Evolutionary conservation across 2,797 vertebrate genomes (phyloP), one percentile per base, ranked within the genome.

Genomic region (Kryptolebias ocellatus): DNA sequence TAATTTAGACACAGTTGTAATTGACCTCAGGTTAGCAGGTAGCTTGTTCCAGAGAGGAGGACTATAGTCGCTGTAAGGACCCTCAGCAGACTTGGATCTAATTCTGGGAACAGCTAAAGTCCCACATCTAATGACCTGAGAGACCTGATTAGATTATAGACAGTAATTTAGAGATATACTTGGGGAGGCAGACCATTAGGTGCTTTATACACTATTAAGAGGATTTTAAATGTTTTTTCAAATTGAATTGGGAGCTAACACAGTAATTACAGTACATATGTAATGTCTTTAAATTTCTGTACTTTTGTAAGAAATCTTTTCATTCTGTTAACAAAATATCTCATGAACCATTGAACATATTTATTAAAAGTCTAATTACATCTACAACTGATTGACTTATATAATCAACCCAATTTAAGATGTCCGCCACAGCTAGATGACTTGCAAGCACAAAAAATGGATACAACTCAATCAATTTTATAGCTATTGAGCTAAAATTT

Each of bases 41-140:
- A 61, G 29, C 29, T 20, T 37, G 29, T 49, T 51, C 34, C 20
- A 37, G 46, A 51, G 18, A 50, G 47, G 29, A 37, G 59, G 18
- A 37, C 29, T 14, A 14, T 28, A 20, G 45, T 34, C 16, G 34
- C 46, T 20, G 31, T 34, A 31, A 20, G 18, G 28, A 51, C 49
- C 46, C 46, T 37, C 59, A 24, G 29, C 18, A 37, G 46, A 49
- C 47, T 61, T 16, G 47, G 29, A 51, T 61, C 46, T 50, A 61
- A 61, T 61, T 50, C 47, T 61, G 59, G 47, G 59, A 61, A 15
- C 59, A 50, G 29, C 29, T 24, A 24, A 61, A 51, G 29, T 24
- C 34, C 46, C 49, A 31, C 4, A 51, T 31, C 59, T 61, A 31
- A 51, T 61, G 31, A 61, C 47, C 59, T 1, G 3, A 60, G 58